Base-by-base conservation (phyloP, 2,888 invertebrate genomes). In the Drosophila prostipennis region DNA sequence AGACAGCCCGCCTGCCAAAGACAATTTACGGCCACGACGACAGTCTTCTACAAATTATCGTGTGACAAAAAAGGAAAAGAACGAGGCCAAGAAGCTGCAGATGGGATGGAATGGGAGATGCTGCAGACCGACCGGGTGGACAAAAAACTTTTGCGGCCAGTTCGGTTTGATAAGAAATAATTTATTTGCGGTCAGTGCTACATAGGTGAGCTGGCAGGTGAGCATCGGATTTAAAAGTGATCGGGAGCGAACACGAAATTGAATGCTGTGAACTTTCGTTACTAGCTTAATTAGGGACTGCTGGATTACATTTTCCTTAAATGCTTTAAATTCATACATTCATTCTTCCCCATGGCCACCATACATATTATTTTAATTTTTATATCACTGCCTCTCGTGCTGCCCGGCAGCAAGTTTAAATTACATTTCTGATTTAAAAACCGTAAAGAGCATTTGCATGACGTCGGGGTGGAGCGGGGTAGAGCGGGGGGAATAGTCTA, bases 1-100 rank as follows among this genome's bases (percentile, higher is more conserved):
- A 76, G 78, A 56, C 68, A 71, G 61, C 78, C 71, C 49, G 78
- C 43, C 83, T 84, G 85, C 85, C 83, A 84, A 87, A 87, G 83
- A 87, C 85, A 84, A 84, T 84, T 84, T 87, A 87, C 87, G 87
- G 77, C 72, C 67, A 67, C 68, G 71, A 69, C 76, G 77, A 79
- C 77, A 78, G 77, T 67, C 73, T 79, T 76, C 78, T 72, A 82
- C 83, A 84, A 84, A 84, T 85, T 87, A 85, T 85, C 87, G 85
- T 77, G 68, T 79, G 70, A 74, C 74, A 80, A 80, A 72, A 83
- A 74, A 74, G 56, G 45, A 69, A 54, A 26, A 45, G 40, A 56
- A 36, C 36, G 6, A 14, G 29, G 34, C 23, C 36, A 61, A 45
- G 69, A 68, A 80, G 71, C 78, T 78, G 79, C 76, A 87, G 81